These are phyloP conservation scores for Scolopax rusticola DNA, from an alignment of 2,797 vertebrate genomes.

Conservation along the genomic window DNA sequence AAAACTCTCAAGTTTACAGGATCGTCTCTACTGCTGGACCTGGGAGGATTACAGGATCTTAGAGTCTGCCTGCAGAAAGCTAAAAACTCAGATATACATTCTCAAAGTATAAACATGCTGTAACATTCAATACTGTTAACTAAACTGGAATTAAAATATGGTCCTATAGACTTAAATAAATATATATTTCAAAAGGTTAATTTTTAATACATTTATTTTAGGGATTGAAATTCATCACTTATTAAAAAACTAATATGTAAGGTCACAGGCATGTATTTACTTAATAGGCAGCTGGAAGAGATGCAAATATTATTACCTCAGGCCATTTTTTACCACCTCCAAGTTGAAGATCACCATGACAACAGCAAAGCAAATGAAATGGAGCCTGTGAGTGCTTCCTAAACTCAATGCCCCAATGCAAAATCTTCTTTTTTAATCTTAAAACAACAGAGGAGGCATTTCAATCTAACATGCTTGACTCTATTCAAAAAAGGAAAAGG, in stretches of 20 bases:
- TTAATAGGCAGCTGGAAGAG: slow-evolving; percentile 27
- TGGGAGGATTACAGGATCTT: not conserved
- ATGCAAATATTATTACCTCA: slow-evolving; percentile 41
- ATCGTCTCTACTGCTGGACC: not conserved
- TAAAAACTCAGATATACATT: not conserved
- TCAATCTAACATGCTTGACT: slow-evolving; percentile 22
- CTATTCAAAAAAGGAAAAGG: slow-evolving; percentile 27
- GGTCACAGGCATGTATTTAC: not conserved
- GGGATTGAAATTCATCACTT: not conserved
- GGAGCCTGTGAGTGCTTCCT: not conserved
- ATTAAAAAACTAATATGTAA: not conserved
- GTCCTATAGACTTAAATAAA: not conserved
- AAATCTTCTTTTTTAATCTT: not conserved
- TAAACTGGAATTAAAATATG: not conserved
- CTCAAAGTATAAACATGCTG: not conserved
- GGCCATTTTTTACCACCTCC: slow-evolving; percentile 22
- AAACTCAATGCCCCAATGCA: not conserved
- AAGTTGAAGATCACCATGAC: slow-evolving; percentile 44
- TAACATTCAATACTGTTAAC: not conserved
- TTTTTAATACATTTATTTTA: slow-evolving; percentile 3
- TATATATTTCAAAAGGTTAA: not conserved
- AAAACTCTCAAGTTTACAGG: not conserved
- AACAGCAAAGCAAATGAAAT: slow-evolving; percentile 25
- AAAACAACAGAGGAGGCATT: slow-evolving; percentile 43
- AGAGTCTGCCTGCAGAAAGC: not conserved